These are phyloP conservation scores for Solea senegalensis DNA, from an alignment of 2,113 vertebrate genomes.

Conservation along the genomic window DNA sequence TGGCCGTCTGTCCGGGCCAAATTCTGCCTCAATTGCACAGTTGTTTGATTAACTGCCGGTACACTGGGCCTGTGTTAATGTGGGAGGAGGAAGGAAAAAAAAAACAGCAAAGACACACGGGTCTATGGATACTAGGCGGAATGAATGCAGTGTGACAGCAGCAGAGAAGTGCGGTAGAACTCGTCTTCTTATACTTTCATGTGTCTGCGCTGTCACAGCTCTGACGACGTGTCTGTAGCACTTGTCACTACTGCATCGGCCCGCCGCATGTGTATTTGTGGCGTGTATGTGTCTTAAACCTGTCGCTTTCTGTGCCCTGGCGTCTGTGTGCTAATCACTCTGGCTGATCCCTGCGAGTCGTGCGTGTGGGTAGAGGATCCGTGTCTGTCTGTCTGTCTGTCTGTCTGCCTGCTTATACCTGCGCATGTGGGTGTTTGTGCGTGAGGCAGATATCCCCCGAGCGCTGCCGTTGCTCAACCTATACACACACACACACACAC, in stretches of 20 bases:
- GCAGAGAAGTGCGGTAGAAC: constrained; percentile 36
- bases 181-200: constrained; percentile 56
- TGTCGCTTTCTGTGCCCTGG: constrained; percentile 67
- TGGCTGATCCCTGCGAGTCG: constrained; percentile 74
- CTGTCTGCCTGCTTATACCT: constrained; percentile 45
- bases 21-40: constrained; percentile 56
- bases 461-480: constrained; percentile 73
- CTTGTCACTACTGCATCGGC: constrained; percentile 27
- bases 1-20: constrained; percentile 54
- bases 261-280: background rate
- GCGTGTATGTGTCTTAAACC: constrained; percentile 46
- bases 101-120: constrained; percentile 15
- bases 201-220: constrained; percentile 51
- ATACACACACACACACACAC: constrained; percentile 47
- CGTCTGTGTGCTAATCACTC: constrained; percentile 79
- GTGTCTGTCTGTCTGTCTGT: constrained; percentile 55
- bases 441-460: constrained; percentile 76
- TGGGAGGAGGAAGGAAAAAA: constrained; percentile 13
- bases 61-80: constrained; percentile 36
- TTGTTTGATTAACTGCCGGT: constrained; percentile 64
- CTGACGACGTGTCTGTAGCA: constrained; percentile 24
- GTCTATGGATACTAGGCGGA: constrained; percentile 17
- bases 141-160: constrained; percentile 38
- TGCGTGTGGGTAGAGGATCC: constrained; percentile 40
- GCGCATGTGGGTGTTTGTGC: constrained; percentile 44